These are phyloP conservation scores for Coenonympha arcania DNA, from an alignment of 2,888 invertebrate genomes.

Conservation along the genomic window DNA sequence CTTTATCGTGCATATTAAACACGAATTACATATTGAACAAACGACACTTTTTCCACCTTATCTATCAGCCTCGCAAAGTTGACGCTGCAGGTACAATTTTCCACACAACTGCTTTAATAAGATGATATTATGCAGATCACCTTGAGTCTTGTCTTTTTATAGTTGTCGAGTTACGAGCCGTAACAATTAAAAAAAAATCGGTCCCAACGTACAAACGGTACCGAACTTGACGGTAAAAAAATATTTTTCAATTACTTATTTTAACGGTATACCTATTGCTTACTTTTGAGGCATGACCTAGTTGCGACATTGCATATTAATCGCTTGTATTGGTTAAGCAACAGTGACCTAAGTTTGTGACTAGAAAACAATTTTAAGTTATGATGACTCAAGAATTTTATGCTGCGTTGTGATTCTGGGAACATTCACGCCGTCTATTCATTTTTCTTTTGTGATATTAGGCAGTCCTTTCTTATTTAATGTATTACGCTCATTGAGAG, in stretches of 20 bases:
- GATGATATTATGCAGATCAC: conserved; percentile 11
- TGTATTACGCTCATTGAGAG: too few species aligned
- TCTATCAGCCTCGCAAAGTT: neutral
- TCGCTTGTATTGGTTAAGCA: conserved; percentile 9
- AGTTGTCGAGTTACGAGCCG: conserved; percentile 9
- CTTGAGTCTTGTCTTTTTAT: conserved; percentile 13
- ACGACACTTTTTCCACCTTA: too few species aligned
- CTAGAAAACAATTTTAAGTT: neutral
- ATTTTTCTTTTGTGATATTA: too few species aligned
- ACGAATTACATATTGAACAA: too few species aligned
- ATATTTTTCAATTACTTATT: conserved; percentile 13
- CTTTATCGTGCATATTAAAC: too few species aligned
- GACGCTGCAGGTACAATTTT: neutral
- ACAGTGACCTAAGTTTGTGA: conserved; percentile 3
- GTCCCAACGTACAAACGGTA: conserved; percentile 10
- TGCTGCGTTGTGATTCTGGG: too few species aligned
- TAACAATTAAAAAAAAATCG: conserved; percentile 9
- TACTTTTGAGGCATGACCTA: conserved; percentile 8
- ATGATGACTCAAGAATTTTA: neutral
- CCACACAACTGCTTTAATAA: conserved; percentile 4
- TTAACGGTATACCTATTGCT: conserved; percentile 12
- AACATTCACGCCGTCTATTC: too few species aligned
- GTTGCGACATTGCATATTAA: conserved; percentile 9
- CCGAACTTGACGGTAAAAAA: conserved; percentile 9
- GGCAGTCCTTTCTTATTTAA: too few species aligned